phyloP scores from a whole-genome alignment of 2,888 invertebrate genomes.

The Drosophila mulleri region DNA sequence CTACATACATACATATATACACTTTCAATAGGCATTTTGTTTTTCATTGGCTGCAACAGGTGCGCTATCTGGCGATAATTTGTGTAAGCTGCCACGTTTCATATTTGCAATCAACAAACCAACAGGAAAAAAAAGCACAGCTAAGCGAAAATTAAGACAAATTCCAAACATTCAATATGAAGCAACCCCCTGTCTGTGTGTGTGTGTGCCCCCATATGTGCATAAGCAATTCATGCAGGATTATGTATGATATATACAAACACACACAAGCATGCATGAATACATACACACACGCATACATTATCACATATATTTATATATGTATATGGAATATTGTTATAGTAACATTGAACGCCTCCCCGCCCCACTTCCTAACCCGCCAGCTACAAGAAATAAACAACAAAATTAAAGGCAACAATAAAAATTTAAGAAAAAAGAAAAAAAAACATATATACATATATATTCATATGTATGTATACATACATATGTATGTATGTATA shows the following conservation, averaged over 20 bases:
- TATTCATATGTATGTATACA: no score
- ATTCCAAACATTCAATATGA: background rate
- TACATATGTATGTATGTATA: background rate
- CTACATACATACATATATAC: background rate
- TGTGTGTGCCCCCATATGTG: conserved; percentile 19
- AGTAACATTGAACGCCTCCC: conserved; percentile 31
- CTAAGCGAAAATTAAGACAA: conserved; percentile 2
- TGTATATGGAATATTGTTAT: conserved; percentile 35
- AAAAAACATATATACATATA: conserved; percentile 1
- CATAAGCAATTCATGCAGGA: conserved; percentile 35
- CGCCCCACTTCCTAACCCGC: background rate
- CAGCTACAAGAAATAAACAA: conserved; percentile 1
- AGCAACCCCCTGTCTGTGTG: conserved; percentile 17
- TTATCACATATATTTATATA: conserved; percentile 2
- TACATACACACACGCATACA: conserved; percentile 2
- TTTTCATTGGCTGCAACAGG: conserved; percentile 33
- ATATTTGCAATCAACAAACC: conserved; percentile 15
- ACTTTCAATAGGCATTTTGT: conserved; percentile 23
- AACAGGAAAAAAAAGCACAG: background rate
- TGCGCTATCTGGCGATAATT: conserved; percentile 40
- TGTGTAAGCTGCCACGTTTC: conserved; percentile 16
- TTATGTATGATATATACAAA: conserved; percentile 21
- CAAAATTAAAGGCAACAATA: conserved; percentile 17
- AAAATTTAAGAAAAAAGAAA: background rate
- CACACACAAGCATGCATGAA: background rate